phyloP scores from a whole-genome alignment of 1,140 invertebrate species.

The Eurosta solidaginis region DNA sequence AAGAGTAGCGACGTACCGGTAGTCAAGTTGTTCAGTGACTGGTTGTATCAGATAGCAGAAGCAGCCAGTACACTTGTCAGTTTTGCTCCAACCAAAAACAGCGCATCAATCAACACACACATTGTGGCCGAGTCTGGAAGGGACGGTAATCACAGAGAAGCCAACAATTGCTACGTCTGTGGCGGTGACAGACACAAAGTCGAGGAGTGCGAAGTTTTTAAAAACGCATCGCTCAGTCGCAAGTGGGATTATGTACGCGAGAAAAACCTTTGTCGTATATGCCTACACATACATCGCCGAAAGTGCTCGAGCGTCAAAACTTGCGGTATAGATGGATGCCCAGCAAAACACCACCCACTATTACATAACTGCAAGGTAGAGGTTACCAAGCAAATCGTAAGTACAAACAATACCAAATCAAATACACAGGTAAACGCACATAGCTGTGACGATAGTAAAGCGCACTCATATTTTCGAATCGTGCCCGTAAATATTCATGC shows the following conservation, averaged over 20 bases:
- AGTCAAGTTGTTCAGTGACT: too few species aligned
- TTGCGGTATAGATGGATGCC: not conserved
- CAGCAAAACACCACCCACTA: not conserved
- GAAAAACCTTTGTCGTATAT: not conserved
- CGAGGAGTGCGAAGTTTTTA: not conserved
- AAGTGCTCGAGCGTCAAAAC: not conserved
- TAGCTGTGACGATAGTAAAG: not conserved
- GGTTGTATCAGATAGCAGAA: too few species aligned
- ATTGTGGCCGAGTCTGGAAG: too few species aligned
- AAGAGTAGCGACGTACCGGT: too few species aligned
- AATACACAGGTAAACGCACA: not conserved
- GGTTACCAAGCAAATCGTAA: not conserved
- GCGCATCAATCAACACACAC: too few species aligned
- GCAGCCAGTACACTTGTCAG: too few species aligned
- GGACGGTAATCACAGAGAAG: too few species aligned
- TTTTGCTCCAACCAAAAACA: too few species aligned
- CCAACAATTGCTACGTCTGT: not conserved
- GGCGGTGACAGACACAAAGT: not conserved
- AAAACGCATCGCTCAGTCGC: not conserved
- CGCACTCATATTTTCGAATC: constrained; percentile 15
- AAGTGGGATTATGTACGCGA: not conserved
- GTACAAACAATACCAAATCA: not conserved
- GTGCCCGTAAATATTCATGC: not conserved
- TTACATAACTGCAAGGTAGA: not conserved
- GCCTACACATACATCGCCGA: not conserved